Conservation (phyloP, 2,888 invertebrate genomes). For the Leuctra nigra region DNA sequence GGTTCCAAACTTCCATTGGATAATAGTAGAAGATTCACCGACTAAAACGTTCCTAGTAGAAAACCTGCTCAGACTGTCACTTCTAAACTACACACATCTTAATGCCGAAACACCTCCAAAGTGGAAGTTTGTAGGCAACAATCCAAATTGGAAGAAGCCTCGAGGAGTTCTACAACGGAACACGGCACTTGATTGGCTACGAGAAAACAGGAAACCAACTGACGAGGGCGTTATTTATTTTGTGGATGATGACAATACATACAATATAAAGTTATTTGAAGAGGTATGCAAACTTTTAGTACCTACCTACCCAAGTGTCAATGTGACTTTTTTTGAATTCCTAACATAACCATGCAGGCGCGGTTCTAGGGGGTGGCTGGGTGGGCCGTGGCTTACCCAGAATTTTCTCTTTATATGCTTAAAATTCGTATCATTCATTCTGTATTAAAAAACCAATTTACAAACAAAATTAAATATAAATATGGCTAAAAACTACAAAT, state of each 20-base stretch:
- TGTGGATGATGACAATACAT: conserved; percentile 96
- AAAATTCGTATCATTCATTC: too few species aligned
- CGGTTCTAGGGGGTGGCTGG: too few species aligned
- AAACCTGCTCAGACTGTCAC: conserved; percentile 60
- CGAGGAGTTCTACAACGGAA: conserved; percentile 91
- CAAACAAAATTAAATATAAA: too few species aligned
- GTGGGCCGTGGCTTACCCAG: too few species aligned
- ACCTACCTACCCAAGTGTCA: too few species aligned
- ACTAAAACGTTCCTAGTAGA: conserved; percentile 62
- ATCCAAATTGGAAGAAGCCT: conserved; percentile 70
- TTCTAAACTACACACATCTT: conserved; percentile 62
- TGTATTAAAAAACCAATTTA: too few species aligned
- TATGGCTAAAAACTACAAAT: too few species aligned
- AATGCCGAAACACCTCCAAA: conserved; percentile 60
- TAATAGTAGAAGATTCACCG: conserved; percentile 81
- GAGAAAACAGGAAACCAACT: conserved; percentile 51
- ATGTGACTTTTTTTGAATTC: too few species aligned
- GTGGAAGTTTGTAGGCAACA: conserved; percentile 58
- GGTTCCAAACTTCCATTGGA: conserved; percentile 87
- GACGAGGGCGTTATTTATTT: conserved; percentile 79
- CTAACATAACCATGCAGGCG: too few species aligned
- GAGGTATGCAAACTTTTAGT: conserved; percentile 55
- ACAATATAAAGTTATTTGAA: conserved; percentile 79
- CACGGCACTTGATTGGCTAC: conserved; percentile 73
- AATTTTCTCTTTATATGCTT: too few species aligned